These are phyloP conservation scores for Kuschelorhynchus macadamiae DNA, from an alignment of 2,888 invertebrate species.

Conservation along the genomic window DNA sequence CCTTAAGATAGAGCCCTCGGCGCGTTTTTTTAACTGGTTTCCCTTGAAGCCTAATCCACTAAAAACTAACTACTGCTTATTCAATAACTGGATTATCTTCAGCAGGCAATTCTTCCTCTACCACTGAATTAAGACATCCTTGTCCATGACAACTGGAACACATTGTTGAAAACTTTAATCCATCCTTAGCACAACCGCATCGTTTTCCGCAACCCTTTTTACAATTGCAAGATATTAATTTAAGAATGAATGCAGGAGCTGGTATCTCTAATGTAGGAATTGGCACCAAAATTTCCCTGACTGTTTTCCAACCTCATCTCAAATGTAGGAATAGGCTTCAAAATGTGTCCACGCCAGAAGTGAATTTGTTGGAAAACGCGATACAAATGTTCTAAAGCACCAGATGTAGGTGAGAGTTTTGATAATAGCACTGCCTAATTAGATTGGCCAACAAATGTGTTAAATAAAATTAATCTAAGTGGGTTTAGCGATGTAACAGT, in stretches of 20 bases:
- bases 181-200: slow-evolving; percentile 17
- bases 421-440: slow-evolving; percentile 8
- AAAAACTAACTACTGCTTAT: no score
- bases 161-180: slow-evolving; percentile 7
- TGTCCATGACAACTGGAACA: neutral
- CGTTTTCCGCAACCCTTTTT: slow-evolving; percentile 8
- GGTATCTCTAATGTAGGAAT: no score
- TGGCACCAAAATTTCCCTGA: neutral
- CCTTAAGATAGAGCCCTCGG: no score
- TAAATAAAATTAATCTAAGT: slow-evolving; percentile 11
- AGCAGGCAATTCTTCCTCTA: no score
- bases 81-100: no score
- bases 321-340: slow-evolving; percentile 11
- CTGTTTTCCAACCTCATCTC: slow-evolving; percentile 4
- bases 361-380: slow-evolving; percentile 17
- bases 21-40: no score
- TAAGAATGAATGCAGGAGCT: no score
- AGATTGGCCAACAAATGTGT: slow-evolving; percentile 8
- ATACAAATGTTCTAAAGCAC: slow-evolving; percentile 18
- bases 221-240: no score
- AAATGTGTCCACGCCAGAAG: slow-evolving; percentile 3
- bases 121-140: no score
- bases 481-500: slow-evolving; percentile 8
- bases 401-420: slow-evolving; percentile 11
- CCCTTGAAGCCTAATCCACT: no score